A percentile compares a stretch with the other conserved stretches of the same genome.
These are phyloP conservation scores for Sesamia nonagrioides DNA, from an alignment of 1,140 invertebrate species.

Conservation along the genomic window DNA sequence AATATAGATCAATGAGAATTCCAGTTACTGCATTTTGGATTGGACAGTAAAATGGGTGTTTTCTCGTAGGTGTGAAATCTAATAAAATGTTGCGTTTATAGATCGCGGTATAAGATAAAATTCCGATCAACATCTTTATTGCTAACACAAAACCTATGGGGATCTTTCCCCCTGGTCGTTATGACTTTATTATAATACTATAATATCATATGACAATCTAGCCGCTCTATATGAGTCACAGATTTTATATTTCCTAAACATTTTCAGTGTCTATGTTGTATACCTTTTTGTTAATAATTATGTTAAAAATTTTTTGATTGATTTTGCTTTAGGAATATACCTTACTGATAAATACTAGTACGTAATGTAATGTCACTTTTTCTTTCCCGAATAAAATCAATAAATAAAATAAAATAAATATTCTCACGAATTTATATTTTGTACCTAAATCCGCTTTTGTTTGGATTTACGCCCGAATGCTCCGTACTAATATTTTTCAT, in stretches of 20 bases:
- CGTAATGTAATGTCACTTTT: too few species aligned
- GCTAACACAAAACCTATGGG: background rate
- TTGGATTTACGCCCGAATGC: background rate
- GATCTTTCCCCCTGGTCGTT: background rate
- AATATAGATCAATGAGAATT: background rate
- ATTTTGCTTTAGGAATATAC: too few species aligned
- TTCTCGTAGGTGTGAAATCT: constrained; percentile 27
- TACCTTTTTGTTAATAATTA: background rate
- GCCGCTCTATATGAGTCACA: background rate
- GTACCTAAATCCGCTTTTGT: background rate
- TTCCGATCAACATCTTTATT: constrained; percentile 30
- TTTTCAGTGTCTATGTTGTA: background rate
- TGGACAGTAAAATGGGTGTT: background rate
- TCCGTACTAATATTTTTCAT: background rate
- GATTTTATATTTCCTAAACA: background rate
- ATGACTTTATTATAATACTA: constrained; percentile 20
- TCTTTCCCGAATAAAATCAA: too few species aligned
- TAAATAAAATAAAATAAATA: too few species aligned
- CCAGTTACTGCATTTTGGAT: background rate
- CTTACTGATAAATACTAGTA: too few species aligned
- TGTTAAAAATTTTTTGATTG: too few species aligned
- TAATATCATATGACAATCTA: background rate
- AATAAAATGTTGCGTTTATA: constrained; percentile 34
- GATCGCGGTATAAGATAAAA: constrained; percentile 12
- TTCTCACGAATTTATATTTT: background rate